Evolutionary conservation across 2,113 vertebrate species (phyloP), one percentile per base, ranked within the genome.

Genomic region (Grammomys dolichurus): DNA sequence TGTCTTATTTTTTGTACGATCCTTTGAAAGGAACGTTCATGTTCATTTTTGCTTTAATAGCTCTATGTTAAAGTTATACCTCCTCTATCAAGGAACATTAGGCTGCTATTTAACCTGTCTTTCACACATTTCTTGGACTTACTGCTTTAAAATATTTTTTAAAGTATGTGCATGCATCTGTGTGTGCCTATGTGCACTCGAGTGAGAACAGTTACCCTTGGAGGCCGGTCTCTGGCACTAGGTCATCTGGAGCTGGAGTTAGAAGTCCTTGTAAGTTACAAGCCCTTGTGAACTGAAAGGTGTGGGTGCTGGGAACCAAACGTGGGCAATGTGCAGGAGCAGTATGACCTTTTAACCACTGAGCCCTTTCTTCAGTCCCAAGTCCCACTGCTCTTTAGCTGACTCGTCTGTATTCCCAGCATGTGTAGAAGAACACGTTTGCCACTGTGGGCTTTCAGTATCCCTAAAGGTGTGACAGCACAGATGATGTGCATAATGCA

Each of bases 401-500:
- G 46, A 73, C 88, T 94, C 28, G 78, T 12, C 86, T 90, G 40
- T 94, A 58, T 2, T 87, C 28, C 12, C 31, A 1, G 84, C 93
- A 77, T 93, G 36, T 60, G 8, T 93, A 72, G 5, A 28, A 70
- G 80, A 94, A 26, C 28, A 73, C 76, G 56, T 93, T 93, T 82
- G 4, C 46, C 63, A 76, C 17, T 76, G 67, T 72, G 43, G 31
- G 19, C 17, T 40, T 87, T 89, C 67, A 90, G 13, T 95, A 88
- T 92, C 89, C 85, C 12, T 86, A 73, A 51, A 90, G 14, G 8
- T 56, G 36, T 97, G 60, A 95, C 81, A 95, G 77, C 88, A 58
- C 10, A 40, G 5, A 48, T 26, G 72, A 73, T 84, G 54, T 95
- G 51, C 5, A 72, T 33, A 88, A 69, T 78, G 75, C 76, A 10